phyloP scores from a whole-genome alignment of 2,113 vertebrate species.

The Phalacrocorax aristotelis region DNA sequence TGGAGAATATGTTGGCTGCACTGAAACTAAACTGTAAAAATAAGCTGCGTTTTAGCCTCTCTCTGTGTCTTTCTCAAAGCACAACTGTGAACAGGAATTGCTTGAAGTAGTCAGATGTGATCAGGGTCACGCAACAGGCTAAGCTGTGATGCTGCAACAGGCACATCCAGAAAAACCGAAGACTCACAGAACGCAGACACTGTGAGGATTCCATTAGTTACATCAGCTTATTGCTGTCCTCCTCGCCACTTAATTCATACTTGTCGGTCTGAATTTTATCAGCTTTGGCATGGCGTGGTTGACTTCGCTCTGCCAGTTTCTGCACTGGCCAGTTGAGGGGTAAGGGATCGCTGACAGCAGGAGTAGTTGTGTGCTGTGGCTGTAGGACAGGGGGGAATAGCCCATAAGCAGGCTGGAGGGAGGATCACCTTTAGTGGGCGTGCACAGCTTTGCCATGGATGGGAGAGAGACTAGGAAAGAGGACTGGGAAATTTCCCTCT shows the following conservation, averaged over 20 bases:
- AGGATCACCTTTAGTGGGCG: background rate
- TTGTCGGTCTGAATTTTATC: background rate
- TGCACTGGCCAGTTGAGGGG: no score
- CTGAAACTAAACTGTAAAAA: background rate
- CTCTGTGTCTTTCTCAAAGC: background rate
- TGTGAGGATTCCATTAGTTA: background rate
- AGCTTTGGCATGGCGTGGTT: background rate
- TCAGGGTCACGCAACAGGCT: no score
- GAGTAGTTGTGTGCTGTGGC: background rate
- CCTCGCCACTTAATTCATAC: background rate
- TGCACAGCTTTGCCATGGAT: background rate
- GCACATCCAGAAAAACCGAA: background rate
- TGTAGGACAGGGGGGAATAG: background rate
- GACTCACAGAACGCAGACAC: rapidly evolving
- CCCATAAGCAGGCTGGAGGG: background rate
- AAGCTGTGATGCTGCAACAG: background rate
- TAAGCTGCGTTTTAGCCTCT: background rate
- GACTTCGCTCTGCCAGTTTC: background rate
- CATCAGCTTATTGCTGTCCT: background rate
- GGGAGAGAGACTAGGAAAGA: background rate
- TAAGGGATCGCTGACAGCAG: background rate
- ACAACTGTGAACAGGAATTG: background rate
- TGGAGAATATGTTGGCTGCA: background rate
- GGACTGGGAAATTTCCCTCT: background rate
- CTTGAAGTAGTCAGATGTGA: background rate